Base-by-base conservation (phyloP, 2,113 vertebrate species). In the Pluvianellus socialis region DNA sequence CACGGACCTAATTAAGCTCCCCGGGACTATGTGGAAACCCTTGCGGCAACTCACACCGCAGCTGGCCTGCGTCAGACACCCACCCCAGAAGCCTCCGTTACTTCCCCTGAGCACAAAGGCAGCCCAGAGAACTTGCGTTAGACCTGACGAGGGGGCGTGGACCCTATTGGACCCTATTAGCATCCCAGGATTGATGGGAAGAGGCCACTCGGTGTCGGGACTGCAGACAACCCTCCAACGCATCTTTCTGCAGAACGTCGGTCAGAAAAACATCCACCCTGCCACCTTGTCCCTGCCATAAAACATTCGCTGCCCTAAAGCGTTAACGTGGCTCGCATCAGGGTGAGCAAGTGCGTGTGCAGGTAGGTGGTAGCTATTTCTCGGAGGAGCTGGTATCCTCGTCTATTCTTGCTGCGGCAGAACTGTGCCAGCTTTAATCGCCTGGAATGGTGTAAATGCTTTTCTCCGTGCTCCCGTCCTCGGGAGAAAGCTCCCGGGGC, bases 281-380 rank as follows among this genome's bases (percentile, higher is more conserved):
- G 30, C 22, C 68, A 53, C 84, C 71, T 18, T 33, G 3, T n/a
- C 84, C 83, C 67, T 35, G 44, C 55, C 94, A 27, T 9, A 4
- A 32, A 27, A 4, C 68, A 1, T 45, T 70, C 20, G 49, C 80
- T 27, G 81, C 66, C 86, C 75, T 73, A 0, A 23, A 7, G 86
- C 0, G 71, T 5, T 47, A 87, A 16, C 4, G 47, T n/a, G 93
- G 93, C 88, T 95, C 14, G 49, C 95, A 17, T 59, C 82, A 11
- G 95, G 92, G 84, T 2, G 63, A 65, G 76, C 45, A 4, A 12
- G 63, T 10, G 49, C 70, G 89, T 9, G 56, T 49, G 83, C 72
- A 14, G 79, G 86, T 95, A 59, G 94, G 96, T 50, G 93, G 93
- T 28, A 91, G 79, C 95, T 94, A 81, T 95, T 96, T 71, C 76